Evolutionary conservation across 1,140 invertebrate species (phyloP).

Genomic region (Brachionus rubens): DNA sequence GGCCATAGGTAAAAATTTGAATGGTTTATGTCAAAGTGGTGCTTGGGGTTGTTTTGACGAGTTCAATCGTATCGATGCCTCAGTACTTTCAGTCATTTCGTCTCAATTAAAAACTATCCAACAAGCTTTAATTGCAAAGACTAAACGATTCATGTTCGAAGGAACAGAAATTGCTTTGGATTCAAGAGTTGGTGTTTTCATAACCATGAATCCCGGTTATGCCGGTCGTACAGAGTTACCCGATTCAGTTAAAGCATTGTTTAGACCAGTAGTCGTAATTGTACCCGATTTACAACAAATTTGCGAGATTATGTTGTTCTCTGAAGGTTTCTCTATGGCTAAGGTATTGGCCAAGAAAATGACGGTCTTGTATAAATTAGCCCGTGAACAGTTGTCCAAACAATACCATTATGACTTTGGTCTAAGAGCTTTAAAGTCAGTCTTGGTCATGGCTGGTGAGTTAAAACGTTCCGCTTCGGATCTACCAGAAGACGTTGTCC

Average conservation of each 20-base stretch:
- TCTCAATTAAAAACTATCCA: conserved; percentile 82
- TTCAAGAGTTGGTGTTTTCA: conserved; percentile 80
- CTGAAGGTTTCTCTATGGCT: conserved; percentile 79
- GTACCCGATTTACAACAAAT: conserved; percentile 83
- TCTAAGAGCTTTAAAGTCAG: conserved; percentile 78
- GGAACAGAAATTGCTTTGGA: conserved; percentile 76
- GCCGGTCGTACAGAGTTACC: conserved; percentile 81
- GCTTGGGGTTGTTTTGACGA: conserved; percentile 78
- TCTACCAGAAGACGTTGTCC: conserved; percentile 65
- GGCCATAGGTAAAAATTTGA: conserved; percentile 78
- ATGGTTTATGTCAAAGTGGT: conserved; percentile 72
- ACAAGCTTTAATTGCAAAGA: conserved; percentile 72
- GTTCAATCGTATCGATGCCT: conserved; percentile 84
- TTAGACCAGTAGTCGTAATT: conserved; percentile 82
- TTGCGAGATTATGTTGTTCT: conserved; percentile 83
- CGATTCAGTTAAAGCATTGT: conserved; percentile 82
- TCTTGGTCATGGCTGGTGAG: conserved; percentile 81
- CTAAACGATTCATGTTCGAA: conserved; percentile 75
- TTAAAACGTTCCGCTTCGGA: conserved; percentile 72
- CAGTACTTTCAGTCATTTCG: conserved; percentile 83
- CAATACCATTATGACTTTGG: conserved; percentile 91
- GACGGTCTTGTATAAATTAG: conserved; percentile 80
- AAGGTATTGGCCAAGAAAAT: conserved; percentile 86
- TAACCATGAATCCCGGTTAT: conserved; percentile 89
- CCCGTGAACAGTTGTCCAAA: conserved; percentile 79